phyloP scores from a whole-genome alignment of 2,797 vertebrate genomes.

The Scarus forsteni region DNA sequence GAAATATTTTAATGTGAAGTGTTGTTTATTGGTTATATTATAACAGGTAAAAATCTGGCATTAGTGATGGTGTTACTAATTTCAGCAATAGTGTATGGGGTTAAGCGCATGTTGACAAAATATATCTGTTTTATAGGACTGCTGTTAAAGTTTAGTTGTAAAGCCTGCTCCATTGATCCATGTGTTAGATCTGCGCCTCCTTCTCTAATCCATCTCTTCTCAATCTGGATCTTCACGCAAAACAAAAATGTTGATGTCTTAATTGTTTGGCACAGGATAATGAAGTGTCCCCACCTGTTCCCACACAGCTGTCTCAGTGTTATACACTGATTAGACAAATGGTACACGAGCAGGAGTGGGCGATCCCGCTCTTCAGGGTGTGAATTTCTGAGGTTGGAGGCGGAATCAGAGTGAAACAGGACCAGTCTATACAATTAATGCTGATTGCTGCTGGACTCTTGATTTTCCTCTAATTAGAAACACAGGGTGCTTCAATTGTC shows the following conservation, averaged over 20 bases:
- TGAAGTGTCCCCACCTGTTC: constrained; percentile 40
- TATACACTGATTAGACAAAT: constrained; percentile 59
- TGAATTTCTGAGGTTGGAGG: constrained; percentile 32
- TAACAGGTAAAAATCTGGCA: too few species aligned
- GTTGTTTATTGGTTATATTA: too few species aligned
- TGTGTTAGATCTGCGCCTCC: background rate
- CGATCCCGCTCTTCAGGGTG: constrained; percentile 52
- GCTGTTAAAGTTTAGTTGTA: too few species aligned
- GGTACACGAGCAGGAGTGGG: constrained; percentile 54
- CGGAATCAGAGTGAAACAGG: constrained; percentile 48
- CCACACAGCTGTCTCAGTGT: constrained; percentile 61
- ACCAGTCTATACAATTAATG: constrained; percentile 53
- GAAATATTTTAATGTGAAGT: too few species aligned
- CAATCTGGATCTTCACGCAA: constrained; percentile 1
- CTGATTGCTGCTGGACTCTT: constrained; percentile 71
- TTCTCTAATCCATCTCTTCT: background rate
- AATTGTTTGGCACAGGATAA: constrained; percentile 9
- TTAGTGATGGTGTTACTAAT: too few species aligned
- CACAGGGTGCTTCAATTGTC: constrained; percentile 31
- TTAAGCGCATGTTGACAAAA: too few species aligned
- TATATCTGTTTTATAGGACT: too few species aligned
- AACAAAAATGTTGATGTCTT: background rate
- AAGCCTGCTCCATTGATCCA: too few species aligned
- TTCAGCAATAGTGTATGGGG: too few species aligned
- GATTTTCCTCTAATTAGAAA: constrained; percentile 67